Conservation (phyloP, 2,797 vertebrate species). For the Malurus splendens region DNA sequence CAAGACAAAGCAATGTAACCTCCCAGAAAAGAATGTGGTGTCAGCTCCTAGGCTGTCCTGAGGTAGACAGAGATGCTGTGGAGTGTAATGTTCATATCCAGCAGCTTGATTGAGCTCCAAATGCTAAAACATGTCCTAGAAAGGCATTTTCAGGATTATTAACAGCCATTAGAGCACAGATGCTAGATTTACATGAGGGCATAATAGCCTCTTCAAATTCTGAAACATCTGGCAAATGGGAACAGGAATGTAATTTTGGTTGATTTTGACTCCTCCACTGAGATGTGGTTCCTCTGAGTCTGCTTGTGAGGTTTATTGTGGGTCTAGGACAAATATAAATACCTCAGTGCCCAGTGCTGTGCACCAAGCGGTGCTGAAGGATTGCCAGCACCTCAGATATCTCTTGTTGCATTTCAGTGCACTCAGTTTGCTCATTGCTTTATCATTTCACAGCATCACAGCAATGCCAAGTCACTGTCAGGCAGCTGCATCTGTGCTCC, state of each 20-base stretch:
- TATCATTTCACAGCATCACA: neutral
- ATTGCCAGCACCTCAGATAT: neutral
- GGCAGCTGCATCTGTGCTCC: neutral
- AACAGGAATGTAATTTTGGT: conserved; percentile 8
- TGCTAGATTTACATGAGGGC: conserved; percentile 22
- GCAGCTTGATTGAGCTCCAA: conserved; percentile 27
- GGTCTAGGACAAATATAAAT: neutral
- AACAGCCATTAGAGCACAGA: conserved; percentile 38
- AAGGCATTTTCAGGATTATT: conserved; percentile 43
- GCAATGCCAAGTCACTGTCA: neutral
- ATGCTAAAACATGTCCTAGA: conserved; percentile 30
- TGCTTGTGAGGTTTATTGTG: neutral
- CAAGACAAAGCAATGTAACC: neutral
- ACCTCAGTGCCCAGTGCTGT: neutral
- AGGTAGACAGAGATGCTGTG: neutral
- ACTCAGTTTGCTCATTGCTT: neutral
- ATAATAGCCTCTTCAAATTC: conserved; percentile 18
- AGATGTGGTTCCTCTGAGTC: neutral
- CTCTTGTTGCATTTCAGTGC: neutral
- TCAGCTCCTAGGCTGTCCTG: neutral
- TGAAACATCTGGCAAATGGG: conserved; percentile 46
- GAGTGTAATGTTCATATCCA: conserved; percentile 22
- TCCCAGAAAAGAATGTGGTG: neutral
- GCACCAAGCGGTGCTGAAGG: neutral
- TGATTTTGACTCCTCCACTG: neutral